A percentile compares a stretch with the other conserved stretches of the same genome.
These are phyloP conservation scores for Phyllotreta striolata DNA, from an alignment of 2,888 invertebrate species.

Conservation along the genomic window DNA sequence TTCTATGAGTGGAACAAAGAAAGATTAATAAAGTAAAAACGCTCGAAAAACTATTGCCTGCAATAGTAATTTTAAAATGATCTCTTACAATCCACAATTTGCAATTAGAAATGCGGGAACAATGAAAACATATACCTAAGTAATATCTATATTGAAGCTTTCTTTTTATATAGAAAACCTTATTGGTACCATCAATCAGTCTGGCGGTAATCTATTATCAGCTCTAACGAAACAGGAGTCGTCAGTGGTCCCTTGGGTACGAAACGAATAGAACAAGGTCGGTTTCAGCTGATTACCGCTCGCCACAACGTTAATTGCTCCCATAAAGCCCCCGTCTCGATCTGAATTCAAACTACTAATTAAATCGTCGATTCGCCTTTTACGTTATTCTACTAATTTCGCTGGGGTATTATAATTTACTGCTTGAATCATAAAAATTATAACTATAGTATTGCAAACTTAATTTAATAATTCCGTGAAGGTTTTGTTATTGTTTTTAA, in stretches of 20 bases:
- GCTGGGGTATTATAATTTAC: no score
- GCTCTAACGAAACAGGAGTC: constrained; percentile 28
- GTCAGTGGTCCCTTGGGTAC: constrained; percentile 33
- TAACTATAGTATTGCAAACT: no score
- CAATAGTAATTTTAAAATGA: no score
- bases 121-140: background rate
- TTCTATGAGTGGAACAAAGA: no score
- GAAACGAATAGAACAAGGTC: constrained; percentile 44
- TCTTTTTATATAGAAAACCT: background rate
- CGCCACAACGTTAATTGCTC: constrained; percentile 59
- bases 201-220: constrained; percentile 26
- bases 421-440: no score
- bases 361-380: constrained; percentile 26
- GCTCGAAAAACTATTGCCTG: no score
- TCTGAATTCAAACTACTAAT: constrained; percentile 55
- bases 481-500: no score
- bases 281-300: constrained; percentile 59
- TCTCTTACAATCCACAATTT: no score
- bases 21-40: no score
- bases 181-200: constrained; percentile 29
- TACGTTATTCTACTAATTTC: no score
- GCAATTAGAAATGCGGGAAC: background rate
- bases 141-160: background rate
- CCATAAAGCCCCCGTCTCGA: constrained; percentile 56
- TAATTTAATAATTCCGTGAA: no score